These are phyloP conservation scores for Nettapus auritus DNA, from an alignment of 2,113 vertebrate genomes.

Conservation along the genomic window DNA sequence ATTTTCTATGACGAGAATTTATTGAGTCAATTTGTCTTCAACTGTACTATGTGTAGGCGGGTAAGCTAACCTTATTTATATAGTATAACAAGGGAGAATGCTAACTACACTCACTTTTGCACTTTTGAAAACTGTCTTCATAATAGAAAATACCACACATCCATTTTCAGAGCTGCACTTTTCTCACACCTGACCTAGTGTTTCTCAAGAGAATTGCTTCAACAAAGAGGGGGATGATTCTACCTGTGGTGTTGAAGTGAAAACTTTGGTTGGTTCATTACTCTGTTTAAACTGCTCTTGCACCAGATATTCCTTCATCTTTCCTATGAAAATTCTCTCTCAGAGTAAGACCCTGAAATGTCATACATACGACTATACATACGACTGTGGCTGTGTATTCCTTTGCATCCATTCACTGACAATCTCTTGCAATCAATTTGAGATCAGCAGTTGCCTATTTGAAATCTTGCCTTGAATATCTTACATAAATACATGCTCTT, in stretches of 20 bases:
- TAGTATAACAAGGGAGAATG: neutral
- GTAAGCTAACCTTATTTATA: constrained; percentile 30
- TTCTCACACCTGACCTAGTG: neutral
- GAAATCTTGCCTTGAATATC: neutral
- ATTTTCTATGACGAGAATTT: constrained; percentile 46
- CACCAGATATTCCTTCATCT: neutral
- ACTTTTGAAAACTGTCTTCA: neutral
- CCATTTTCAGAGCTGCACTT: neutral
- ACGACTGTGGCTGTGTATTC: neutral
- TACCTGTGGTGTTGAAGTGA: neutral
- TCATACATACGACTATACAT: neutral
- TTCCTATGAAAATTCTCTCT: neutral
- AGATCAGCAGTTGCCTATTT: neutral
- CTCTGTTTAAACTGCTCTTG: neutral
- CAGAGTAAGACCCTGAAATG: neutral
- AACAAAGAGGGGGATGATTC: neutral
- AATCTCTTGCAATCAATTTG: neutral
- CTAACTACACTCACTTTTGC: neutral
- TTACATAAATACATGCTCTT: neutral
- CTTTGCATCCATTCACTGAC: neutral
- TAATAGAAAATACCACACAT: neutral
- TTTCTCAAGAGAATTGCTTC: neutral
- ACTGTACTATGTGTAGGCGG: neutral
- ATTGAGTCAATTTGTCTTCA: constrained; percentile 53
- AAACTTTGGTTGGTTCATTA: neutral